Conservation (phyloP, 2,797 vertebrate genomes). For the Arnoldichthys spilopterus region DNA sequence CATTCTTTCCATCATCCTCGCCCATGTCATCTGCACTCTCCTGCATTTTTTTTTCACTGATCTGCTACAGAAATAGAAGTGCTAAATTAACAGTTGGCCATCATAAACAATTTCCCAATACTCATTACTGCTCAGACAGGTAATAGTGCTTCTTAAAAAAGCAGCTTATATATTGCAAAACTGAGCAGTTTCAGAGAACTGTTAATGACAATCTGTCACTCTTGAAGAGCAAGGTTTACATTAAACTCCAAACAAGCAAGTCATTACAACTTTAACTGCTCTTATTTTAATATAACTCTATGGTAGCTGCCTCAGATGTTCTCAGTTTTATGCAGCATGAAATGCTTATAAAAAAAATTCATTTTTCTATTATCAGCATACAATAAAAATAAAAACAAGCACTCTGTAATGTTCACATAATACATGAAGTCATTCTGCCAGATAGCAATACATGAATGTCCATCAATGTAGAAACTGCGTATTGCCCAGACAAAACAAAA, state of each 20-base stretch:
- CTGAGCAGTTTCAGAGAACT: neutral
- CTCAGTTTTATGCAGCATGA: neutral
- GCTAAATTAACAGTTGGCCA: neutral
- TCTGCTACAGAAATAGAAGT: slow-evolving; percentile 26
- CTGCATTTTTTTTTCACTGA: slow-evolving; percentile 3
- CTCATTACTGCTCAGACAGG: neutral
- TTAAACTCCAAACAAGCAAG: neutral
- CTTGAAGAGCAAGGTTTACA: neutral
- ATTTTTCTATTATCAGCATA: neutral
- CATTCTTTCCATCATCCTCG: neutral
- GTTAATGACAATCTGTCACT: neutral
- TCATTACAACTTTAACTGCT: no score
- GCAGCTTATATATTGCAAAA: neutral
- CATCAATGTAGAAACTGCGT: no score
- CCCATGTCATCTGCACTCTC: neutral
- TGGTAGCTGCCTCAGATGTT: no score
- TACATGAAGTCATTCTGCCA: no score
- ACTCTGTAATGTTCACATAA: no score
- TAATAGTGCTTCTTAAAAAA: neutral
- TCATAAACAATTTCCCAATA: neutral
- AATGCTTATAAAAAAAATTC: neutral
- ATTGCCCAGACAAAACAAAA: no score
- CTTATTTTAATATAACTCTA: neutral
- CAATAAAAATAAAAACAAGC: no score
- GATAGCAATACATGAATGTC: no score